Percentiles rank a stretch among this genome's conserved stretches.
Conservation (phyloP, 1,140 invertebrate genomes). For the Alviniconcha marisindica region DNA sequence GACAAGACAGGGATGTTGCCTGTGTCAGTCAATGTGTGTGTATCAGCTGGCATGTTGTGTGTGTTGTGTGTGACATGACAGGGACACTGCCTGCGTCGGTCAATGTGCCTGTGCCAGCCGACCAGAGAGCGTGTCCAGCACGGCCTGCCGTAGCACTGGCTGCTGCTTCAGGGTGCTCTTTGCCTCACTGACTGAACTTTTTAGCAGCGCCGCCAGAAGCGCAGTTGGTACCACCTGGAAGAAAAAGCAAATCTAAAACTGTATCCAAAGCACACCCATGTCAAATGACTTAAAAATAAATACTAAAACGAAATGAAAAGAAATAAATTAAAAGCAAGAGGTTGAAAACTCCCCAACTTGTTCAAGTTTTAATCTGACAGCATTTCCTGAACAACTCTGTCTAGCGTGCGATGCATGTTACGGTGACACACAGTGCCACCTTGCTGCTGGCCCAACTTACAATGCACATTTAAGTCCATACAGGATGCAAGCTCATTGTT, state of each 20-base stretch:
- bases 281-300: background rate
- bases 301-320: background rate
- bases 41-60: no score
- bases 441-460: no score
- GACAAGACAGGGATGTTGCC: no score
- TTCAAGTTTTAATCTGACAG: background rate
- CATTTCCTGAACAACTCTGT: background rate
- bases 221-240: slow-evolving; percentile 65
- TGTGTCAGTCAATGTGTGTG: no score
- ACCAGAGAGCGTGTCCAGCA: slow-evolving; percentile 23
- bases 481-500: no score
- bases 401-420: background rate
- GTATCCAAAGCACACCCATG: background rate
- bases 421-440: background rate
- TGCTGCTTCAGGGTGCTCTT: slow-evolving; percentile 49
- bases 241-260: background rate
- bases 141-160: slow-evolving; percentile 59
- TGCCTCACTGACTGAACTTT: slow-evolving; percentile 54
- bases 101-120: background rate
- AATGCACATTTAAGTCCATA: no score
- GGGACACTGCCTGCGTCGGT: no score
- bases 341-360: background rate
- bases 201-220: slow-evolving; percentile 54
- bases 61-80: no score
- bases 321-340: background rate